Base-by-base conservation (phyloP, 2,888 invertebrate genomes). In the Rambutsinella grinnellia region DNA sequence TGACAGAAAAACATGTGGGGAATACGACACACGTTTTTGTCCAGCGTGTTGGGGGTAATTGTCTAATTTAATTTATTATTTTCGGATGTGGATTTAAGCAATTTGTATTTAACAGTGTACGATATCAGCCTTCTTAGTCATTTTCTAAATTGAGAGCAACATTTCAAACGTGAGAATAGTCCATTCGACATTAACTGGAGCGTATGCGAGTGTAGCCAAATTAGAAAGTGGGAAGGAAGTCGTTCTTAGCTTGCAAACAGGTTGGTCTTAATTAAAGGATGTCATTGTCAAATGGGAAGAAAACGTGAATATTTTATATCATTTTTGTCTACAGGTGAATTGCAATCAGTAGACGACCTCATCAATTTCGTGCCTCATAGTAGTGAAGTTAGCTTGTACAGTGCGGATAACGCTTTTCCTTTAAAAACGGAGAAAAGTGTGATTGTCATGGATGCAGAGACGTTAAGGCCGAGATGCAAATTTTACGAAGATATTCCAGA, bases 401-500 rank as follows among this genome's bases (percentile, higher is more conserved):
- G 67, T 8, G 49, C 47, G 19, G 75, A 75, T 44, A 68, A 61
- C 26, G 61, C 75, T 15, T 75, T 75, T 49, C 75, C 75, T 23
- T n/a, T 75, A 19, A 62, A 68, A 62, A 75, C 61, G 5, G 67
- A 56, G 3, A 56, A 57, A 57, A 67, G 62, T 47, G 57, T 75
- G 2, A 62, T 75, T 75, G 68, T 75, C 57, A 67, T 68, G 62
- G 62, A 68, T 57, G 75, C 54, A 3, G 75, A 75, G 13, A 68
- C 67, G 19, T 26, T 75, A n/a, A 47, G 62, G 53, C 67, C 75
- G 15, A 46, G 75, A 49, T 75, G 75, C 49, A 75, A 67, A 75
- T 75, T 75, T 54, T 74, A 74, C 17, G 74, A 74, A 54, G 74
- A 74, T 54, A 74, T 74, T 24, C 74, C 74, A n/a, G 74, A 74